Evolutionary conservation across 2,797 vertebrate genomes (phyloP).

Genomic region (Ciconia nigra): DNA sequence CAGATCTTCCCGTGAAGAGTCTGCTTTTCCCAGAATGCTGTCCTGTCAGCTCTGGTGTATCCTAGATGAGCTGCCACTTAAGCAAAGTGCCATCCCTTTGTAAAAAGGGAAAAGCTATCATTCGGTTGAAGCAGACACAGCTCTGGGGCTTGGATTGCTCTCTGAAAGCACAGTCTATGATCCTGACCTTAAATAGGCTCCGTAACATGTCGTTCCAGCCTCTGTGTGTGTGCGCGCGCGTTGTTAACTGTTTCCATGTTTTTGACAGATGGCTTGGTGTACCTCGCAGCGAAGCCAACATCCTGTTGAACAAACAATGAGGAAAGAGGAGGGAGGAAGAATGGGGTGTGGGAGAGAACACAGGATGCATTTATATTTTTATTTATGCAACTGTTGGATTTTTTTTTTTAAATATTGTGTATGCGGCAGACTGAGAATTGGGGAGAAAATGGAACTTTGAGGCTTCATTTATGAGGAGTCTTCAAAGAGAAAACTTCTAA

Average conservation of each 20-base stretch:
- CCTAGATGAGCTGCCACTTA: not conserved
- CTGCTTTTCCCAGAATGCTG: rapidly evolving
- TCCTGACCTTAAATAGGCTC: conserved; percentile 11
- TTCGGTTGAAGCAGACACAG: not conserved
- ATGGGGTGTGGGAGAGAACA: conserved; percentile 46
- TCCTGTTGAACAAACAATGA: conserved; percentile 65
- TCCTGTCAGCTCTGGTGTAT: not conserved
- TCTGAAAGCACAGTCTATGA: not conserved
- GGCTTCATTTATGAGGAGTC: not conserved
- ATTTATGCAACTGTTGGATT: conserved; percentile 16
- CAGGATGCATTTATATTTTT: conserved; percentile 57
- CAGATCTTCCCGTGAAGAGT: not conserved
- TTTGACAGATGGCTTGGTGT: conserved; percentile 65
- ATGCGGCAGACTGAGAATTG: not conserved
- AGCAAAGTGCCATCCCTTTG: not conserved
- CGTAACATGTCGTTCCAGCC: conserved; percentile 16
- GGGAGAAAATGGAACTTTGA: not conserved
- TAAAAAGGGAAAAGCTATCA: not conserved
- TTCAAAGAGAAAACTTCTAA: not conserved
- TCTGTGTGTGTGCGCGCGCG: not conserved
- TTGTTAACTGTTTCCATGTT: conserved; percentile 55
- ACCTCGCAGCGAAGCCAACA: conserved; percentile 56
- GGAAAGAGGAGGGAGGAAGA: conserved; percentile 41
- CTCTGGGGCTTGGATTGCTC: conserved; percentile 17
- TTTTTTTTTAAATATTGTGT: not conserved